These are phyloP conservation scores for Cairina moschata DNA, from an alignment of 2,113 vertebrate genomes.

Conservation along the genomic window DNA sequence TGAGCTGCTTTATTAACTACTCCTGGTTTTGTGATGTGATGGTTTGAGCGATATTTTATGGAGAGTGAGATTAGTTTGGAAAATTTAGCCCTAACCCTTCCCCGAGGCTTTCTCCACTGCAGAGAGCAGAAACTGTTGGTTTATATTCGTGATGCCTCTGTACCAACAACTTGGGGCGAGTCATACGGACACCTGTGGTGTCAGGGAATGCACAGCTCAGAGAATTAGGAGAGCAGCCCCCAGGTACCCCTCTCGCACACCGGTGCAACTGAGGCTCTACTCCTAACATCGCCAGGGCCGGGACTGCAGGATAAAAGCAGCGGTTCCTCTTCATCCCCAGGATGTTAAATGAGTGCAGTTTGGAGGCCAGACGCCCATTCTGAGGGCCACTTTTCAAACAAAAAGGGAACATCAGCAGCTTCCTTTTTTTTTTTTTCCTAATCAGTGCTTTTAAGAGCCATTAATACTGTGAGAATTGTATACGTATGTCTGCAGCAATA, in stretches of 20 bases:
- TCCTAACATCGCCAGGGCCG: not conserved
- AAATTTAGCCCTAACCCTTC: conserved; percentile 7
- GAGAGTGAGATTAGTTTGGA: not conserved
- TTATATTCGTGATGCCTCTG: not conserved
- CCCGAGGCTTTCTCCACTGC: not conserved
- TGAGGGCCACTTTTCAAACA: not conserved
- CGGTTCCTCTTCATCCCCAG: not conserved
- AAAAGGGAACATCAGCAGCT: not conserved
- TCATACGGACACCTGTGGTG: not conserved
- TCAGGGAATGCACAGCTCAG: no score
- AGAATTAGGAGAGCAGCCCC: no score
- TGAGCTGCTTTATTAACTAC: not conserved
- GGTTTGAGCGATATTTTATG: not conserved
- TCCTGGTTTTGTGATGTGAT: not conserved
- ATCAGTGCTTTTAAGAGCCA: not conserved
- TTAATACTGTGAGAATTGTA: not conserved
- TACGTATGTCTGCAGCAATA: not conserved
- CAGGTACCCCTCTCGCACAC: not conserved
- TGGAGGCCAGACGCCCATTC: not conserved
- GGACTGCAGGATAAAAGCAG: not conserved
- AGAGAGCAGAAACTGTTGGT: not conserved
- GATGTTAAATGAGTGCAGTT: not conserved
- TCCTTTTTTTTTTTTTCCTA: not conserved
- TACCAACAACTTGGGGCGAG: not conserved
- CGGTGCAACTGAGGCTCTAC: not conserved